Base-by-base conservation (phyloP, 2,113 vertebrate species). In the Hiodon alosoides region DNA sequence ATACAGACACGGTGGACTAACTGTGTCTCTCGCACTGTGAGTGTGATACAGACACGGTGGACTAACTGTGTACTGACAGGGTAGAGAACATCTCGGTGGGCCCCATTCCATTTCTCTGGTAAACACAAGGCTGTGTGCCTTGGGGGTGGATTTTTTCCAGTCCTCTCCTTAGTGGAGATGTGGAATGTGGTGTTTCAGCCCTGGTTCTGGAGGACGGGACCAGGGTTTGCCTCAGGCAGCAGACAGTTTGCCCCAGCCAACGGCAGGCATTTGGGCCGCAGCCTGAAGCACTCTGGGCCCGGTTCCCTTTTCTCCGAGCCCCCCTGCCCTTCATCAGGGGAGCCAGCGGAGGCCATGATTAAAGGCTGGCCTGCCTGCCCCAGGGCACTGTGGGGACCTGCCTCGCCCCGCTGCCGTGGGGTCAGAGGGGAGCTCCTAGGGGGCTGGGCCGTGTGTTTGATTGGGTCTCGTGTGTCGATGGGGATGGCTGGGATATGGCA, bases 251-350 rank as follows among this genome's bases (percentile, higher is more conserved):
- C 74, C 75, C 52, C 58, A 59, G 55, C 5, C 79, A 81, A 76
- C 76, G 82, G 72, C 83, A 5, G n/a, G 85, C 85, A 67, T 80
- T 68, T 85, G 88, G 89, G 80, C 78, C 89, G 85, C 83, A 80
- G 0, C 11, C 84, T 89, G 87, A 87, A 89, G 83, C 82, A 87
- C 80, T 77, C 83, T 79, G 54, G 78, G 78, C 77, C 31, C 14
- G 75, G 82, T 85, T 58, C 72, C 59, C 80, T 81, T 85, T 53
- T 76, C 47, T 78, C 67, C 80, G 80, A 75, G 81, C 79, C 80
- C 80, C 81, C 79, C 90, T 90, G 90, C 80, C 85, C 87, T 93
- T 79, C 83, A 87, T 93, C 91, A 89, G 74, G 3, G 72, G 77
- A 76, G 79, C 86, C 69, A 80, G 83, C 83, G 85, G 87, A 82